Evolutionary conservation across 2,888 invertebrate species (phyloP), one percentile per base, ranked within the genome.

Genomic region (Acleris sparsana): DNA sequence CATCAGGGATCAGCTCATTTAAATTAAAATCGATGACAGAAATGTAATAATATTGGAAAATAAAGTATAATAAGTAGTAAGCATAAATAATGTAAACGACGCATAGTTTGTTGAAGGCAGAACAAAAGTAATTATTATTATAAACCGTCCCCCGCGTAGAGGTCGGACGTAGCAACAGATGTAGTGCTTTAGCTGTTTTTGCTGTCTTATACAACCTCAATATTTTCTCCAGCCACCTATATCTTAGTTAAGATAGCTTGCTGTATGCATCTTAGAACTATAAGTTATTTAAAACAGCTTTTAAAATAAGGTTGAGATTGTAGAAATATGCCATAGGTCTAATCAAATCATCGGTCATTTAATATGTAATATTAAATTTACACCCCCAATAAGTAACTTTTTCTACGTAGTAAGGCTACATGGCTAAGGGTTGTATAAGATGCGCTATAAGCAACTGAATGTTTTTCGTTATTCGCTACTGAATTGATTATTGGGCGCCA

Each of bases 41-140:
- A 74, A 76, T 74, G 71, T 71, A 74, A 76, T 79, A 77, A 78
- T 78, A 77, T 76, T 75, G 73, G 73, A 75, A 74, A 59, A 69
- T 69, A 68, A 69, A 75, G 77, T 77, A 71, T 77, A 71, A 82
- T 87, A 87, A 84, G 83, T 89, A 87, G 86, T 91, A 90, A 91
- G 86, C 83, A 80, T 88, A 86, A 87, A 79, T 83, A 84, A 80
- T 80, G 81, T 84, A 82, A 79, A 83, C 79, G 75, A 82, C 72
- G 75, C 74, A 79, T 83, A 83, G 80, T 75, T 74, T 77, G 80
- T 80, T 80, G 71, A 71, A 75, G 76, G 74, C 73, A 73, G 71
- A 76, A 76, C 73, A 74, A 71, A 70, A 63, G 74, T 70, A 69
- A 68, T 78, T 75, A 74, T 62, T 69, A 43, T 59, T 33, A 33